Percentiles rank a stretch among this genome's conserved stretches.
Evolutionary conservation across 2,113 vertebrate species (phyloP).

Genomic region (Tragelaphus strepsiceros): DNA sequence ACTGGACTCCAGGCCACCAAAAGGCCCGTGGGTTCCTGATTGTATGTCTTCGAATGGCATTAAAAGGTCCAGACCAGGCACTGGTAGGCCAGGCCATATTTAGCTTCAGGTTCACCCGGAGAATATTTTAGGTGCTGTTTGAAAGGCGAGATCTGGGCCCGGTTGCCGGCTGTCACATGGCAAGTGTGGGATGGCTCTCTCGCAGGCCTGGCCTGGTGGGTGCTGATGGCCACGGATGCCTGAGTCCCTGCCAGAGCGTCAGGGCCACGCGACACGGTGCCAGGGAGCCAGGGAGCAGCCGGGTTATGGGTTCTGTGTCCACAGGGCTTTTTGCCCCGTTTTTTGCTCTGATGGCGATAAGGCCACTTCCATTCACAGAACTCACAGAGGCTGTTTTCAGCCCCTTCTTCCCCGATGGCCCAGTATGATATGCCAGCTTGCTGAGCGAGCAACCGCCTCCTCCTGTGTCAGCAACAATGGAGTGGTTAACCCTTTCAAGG

Average conservation of each 20-base stretch:
- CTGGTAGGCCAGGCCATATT: neutral
- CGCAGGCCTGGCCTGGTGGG: neutral
- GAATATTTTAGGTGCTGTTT: constrained; percentile 51
- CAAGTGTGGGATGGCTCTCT: neutral
- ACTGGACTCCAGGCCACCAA: neutral
- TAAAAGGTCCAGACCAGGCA: neutral
- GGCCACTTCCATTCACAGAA: constrained; percentile 12
- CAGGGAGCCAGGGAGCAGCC: neutral
- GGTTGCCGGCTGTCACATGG: constrained; percentile 34
- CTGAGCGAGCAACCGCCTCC: neutral
- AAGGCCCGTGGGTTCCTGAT: neutral
- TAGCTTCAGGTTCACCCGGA: constrained; percentile 2
- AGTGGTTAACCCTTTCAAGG: constrained; percentile 16
- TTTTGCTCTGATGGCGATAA: neutral
- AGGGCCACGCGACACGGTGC: neutral
- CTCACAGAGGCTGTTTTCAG: constrained; percentile 13
- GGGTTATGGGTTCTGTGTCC: neutral
- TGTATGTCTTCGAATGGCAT: neutral
- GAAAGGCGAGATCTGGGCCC: constrained; percentile 22
- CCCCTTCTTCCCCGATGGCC: neutral
- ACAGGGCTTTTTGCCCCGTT: neutral
- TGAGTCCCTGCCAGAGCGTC: neutral
- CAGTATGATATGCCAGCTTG: constrained; percentile 8
- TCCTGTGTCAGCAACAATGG: neutral
- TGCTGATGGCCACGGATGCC: neutral